These are phyloP conservation scores for Eledona agricola DNA, from an alignment of 2,888 invertebrate species.

Conservation along the genomic window DNA sequence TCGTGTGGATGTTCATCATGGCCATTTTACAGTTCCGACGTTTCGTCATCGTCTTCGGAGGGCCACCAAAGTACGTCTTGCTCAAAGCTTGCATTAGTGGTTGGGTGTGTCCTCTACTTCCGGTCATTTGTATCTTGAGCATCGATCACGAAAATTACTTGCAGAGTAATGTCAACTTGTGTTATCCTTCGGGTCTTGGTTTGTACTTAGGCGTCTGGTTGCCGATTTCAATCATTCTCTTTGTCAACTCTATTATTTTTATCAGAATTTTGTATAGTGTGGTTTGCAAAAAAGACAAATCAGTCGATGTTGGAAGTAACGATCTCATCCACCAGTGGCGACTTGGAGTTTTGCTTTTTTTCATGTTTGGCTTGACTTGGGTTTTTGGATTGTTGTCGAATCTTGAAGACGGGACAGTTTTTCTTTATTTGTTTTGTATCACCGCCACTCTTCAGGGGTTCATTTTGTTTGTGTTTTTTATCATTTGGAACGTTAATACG, in stretches of 20 bases:
- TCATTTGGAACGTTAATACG: slow-evolving; percentile 68
- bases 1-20: slow-evolving; percentile 78
- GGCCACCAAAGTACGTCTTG: slow-evolving; percentile 60
- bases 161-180: too few species aligned
- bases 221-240: slow-evolving; percentile 65
- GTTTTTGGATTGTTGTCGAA: slow-evolving; percentile 67
- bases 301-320: slow-evolving; percentile 43
- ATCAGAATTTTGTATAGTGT: slow-evolving; percentile 65
- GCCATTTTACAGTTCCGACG: slow-evolving; percentile 73
- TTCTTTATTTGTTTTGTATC: slow-evolving; percentile 65
- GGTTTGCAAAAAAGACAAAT: slow-evolving; percentile 59
- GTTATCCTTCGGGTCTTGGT: slow-evolving; percentile 67
- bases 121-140: slow-evolving; percentile 62
- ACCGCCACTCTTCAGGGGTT: slow-evolving; percentile 69
- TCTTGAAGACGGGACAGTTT: slow-evolving; percentile 46
- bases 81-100: not conserved
- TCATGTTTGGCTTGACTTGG: slow-evolving; percentile 70
- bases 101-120: slow-evolving; percentile 64
- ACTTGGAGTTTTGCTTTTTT: slow-evolving; percentile 68
- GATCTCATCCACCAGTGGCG: slow-evolving; percentile 64
- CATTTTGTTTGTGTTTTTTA: slow-evolving; percentile 69
- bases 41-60: slow-evolving; percentile 71
- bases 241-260: slow-evolving; percentile 69
- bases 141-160: too few species aligned
- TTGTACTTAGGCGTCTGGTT: slow-evolving; percentile 67